phyloP scores from a whole-genome alignment of 2,797 vertebrate genomes.

The Pyrocephalus nanus region DNA sequence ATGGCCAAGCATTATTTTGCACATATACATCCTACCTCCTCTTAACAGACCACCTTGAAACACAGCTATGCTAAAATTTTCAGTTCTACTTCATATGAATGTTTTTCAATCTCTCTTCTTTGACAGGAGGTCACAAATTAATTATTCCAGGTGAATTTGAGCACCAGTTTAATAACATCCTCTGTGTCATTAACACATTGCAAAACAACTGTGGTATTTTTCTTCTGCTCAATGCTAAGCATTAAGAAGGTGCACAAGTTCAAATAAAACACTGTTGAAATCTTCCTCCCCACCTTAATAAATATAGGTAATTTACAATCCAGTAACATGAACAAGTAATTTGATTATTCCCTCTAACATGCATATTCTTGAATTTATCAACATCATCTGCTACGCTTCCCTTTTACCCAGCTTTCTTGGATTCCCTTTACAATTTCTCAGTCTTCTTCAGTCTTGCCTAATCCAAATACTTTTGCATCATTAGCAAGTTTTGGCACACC shows the following conservation, averaged over 20 bases:
- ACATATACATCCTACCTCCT: neutral
- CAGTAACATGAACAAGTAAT: neutral
- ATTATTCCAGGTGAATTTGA: neutral
- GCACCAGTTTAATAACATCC: neutral
- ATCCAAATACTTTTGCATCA: constrained; percentile 60
- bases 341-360: constrained; percentile 28
- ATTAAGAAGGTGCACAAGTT: neutral
- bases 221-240: neutral
- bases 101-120: neutral
- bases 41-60: neutral
- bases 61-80: neutral
- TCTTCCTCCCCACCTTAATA: neutral
- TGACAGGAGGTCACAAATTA: neutral
- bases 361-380: constrained; percentile 60
- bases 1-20: neutral
- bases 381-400: constrained; percentile 34
- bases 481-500: constrained; percentile 62
- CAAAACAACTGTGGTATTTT: neutral
- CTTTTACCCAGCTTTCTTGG: constrained; percentile 57
- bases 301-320: constrained; percentile 4
- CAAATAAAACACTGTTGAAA: neutral
- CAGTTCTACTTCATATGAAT: neutral
- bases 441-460: constrained; percentile 37
- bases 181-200: neutral
- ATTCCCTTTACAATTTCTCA: constrained; percentile 30